A percentile compares a stretch with the other conserved stretches of the same genome.
Conservation (phyloP, 2,797 vertebrate genomes). For the Psittacula echo region DNA sequence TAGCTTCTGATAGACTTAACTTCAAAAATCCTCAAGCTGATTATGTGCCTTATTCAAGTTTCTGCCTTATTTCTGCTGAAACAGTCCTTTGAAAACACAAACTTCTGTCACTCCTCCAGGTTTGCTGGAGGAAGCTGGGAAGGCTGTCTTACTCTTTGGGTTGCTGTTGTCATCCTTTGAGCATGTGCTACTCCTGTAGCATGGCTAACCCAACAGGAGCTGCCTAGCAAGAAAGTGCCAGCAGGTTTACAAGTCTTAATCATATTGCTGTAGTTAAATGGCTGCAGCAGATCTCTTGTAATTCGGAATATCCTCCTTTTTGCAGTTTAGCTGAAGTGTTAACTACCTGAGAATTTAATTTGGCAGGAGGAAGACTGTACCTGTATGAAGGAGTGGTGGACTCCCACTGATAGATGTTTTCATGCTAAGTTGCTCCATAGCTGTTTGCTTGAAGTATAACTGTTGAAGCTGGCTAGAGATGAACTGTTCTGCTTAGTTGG, state of each 20-base stretch:
- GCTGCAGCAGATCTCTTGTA: background rate
- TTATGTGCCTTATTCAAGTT: background rate
- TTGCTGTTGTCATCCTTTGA: background rate
- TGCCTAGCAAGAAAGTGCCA: background rate
- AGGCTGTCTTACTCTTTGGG: background rate
- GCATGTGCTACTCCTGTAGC: background rate
- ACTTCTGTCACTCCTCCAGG: background rate
- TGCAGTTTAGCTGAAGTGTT: conserved; percentile 28
- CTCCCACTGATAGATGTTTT: background rate
- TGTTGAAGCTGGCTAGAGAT: background rate
- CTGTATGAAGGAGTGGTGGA: background rate
- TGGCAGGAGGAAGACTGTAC: conserved; percentile 3
- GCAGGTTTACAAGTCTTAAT: conserved; percentile 17
- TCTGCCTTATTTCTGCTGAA: background rate
- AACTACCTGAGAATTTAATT: background rate
- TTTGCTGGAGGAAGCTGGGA: background rate
- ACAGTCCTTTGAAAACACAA: background rate
- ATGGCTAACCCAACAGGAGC: background rate
- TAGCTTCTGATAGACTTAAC: background rate
- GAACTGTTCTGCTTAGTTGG: background rate
- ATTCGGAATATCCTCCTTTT: background rate
- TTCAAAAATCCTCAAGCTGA: background rate
- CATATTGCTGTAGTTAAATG: background rate
- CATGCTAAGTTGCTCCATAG: background rate
- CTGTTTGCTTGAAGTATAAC: background rate